These are phyloP conservation scores for Crocuta crocuta DNA, from an alignment of 2,113 vertebrate genomes.

Conservation along the genomic window DNA sequence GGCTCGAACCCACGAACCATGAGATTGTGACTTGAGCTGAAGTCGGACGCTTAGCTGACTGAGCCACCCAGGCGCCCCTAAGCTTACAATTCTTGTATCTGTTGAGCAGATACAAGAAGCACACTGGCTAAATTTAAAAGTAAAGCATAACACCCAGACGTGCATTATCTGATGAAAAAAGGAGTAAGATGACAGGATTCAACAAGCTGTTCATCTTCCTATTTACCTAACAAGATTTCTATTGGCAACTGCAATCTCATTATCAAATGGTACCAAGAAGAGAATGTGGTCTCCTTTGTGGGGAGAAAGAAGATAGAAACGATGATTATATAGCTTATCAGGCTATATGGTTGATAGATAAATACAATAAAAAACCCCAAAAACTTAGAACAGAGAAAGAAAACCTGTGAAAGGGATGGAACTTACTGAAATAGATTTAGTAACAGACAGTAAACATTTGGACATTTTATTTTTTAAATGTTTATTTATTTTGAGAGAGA, in stretches of 20 bases:
- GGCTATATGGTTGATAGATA: neutral
- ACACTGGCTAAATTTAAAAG: conserved; percentile 38
- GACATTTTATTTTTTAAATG: neutral
- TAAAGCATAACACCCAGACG: neutral
- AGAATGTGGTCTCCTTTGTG: neutral
- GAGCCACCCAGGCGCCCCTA: too few relatives aligned
- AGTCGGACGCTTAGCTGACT: too few relatives aligned
- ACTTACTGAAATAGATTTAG: neutral
- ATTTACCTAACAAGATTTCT: conserved; percentile 11
- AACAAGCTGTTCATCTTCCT: neutral
- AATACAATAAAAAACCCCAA: neutral
- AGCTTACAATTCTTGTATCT: neutral
- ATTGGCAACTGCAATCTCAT: neutral
- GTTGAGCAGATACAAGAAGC: conserved; percentile 27
- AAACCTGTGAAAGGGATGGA: neutral
- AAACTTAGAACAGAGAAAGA: neutral
- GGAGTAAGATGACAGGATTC: neutral
- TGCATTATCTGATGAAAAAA: neutral
- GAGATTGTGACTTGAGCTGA: too few relatives aligned
- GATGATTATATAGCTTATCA: neutral
- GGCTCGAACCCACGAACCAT: too few relatives aligned
- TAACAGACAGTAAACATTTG: neutral
- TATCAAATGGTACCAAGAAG: neutral
- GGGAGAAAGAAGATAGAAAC: neutral
- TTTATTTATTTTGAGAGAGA: too few relatives aligned